Evolutionary conservation across 2,797 vertebrate genomes (phyloP).

Genomic region (Hydrolagus colliei): DNA sequence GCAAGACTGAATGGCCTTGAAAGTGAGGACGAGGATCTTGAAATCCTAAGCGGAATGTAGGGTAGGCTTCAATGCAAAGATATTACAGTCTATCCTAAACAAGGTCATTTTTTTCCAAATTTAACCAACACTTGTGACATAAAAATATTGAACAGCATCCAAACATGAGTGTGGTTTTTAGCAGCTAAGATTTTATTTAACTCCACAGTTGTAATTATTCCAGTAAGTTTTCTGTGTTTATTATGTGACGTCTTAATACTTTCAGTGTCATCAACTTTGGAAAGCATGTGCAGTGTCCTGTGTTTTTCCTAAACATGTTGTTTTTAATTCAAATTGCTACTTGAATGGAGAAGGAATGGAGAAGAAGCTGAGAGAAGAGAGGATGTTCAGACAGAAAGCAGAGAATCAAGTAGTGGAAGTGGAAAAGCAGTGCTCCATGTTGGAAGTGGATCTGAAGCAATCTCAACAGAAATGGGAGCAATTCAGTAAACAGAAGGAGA

Average conservation of each 20-base stretch:
- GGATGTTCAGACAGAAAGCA: constrained; percentile 76
- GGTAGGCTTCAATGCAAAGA: too few relatives aligned
- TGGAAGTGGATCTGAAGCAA: constrained; percentile 95
- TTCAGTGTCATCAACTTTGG: neutral
- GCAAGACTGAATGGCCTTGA: too few relatives aligned
- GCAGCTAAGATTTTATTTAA: neutral
- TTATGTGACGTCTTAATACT: neutral
- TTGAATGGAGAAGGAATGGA: constrained; percentile 70
- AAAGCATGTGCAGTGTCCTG: neutral
- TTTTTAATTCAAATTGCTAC: constrained; percentile 8
- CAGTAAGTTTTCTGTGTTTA: neutral
- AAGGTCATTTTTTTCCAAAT: neutral
- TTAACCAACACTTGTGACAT: neutral
- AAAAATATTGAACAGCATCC: neutral
- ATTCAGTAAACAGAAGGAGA: constrained; percentile 87
- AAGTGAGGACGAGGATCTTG: too few relatives aligned
- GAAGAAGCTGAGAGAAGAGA: constrained; percentile 89
- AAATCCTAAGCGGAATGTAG: too few relatives aligned
- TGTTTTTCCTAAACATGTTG: neutral
- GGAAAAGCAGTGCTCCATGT: constrained; percentile 95
- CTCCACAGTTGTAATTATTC: neutral
- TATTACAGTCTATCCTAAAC: too few relatives aligned
- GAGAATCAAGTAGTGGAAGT: constrained; percentile 87
- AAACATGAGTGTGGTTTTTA: neutral
- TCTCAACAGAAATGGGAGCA: constrained; percentile 96